Evolutionary conservation across 2,888 invertebrate species (phyloP).

Genomic region (Melinaea menophilus): DNA sequence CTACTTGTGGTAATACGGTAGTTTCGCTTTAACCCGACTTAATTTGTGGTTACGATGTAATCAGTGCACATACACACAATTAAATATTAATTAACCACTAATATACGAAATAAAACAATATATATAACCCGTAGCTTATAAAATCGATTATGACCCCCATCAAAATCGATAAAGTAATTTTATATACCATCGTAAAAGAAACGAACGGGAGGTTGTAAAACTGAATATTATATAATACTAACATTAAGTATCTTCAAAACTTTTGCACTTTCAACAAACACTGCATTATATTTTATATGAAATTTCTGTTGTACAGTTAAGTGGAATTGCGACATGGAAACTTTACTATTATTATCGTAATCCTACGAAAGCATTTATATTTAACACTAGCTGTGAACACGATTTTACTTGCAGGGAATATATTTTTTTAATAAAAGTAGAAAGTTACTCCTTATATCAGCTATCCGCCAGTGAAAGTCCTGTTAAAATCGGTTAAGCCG

Average conservation of each 20-base stretch:
- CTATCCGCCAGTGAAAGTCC: too few species aligned
- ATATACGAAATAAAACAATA: too few species aligned
- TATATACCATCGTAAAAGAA: background rate
- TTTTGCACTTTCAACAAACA: slow-evolving; percentile 4
- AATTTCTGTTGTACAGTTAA: background rate
- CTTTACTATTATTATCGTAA: background rate
- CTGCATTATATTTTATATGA: background rate
- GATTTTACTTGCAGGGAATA: too few species aligned
- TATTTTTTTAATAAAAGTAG: too few species aligned
- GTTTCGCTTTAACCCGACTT: background rate
- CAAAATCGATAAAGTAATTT: background rate
- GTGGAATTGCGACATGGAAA: background rate
- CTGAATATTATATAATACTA: slow-evolving; percentile 4
- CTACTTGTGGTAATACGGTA: too few species aligned
- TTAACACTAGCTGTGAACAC: too few species aligned
- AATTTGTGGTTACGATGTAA: slow-evolving; percentile 1
- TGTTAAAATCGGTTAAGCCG: too few species aligned
- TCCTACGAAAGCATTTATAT: background rate
- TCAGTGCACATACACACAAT: background rate
- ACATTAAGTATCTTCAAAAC: background rate
- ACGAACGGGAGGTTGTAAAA: slow-evolving; percentile 2
- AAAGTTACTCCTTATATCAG: too few species aligned
- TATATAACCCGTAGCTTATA: too few species aligned
- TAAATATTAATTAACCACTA: too few species aligned
- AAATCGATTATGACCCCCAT: too few species aligned